Conservation (phyloP, 2,797 vertebrate species). For the Danio albolineatus region DNA sequence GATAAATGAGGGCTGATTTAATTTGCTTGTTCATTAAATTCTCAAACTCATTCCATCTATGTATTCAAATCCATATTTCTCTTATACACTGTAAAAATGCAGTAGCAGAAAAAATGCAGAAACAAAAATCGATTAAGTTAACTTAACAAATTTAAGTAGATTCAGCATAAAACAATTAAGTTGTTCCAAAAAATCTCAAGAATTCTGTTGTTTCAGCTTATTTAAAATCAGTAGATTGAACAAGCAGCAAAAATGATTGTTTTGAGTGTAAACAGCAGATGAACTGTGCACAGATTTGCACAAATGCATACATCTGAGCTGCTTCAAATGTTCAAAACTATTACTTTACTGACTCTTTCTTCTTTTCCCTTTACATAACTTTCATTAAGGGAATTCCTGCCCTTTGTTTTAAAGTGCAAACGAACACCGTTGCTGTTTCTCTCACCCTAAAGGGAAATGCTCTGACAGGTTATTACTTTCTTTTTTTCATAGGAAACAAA, state of each 20-base stretch:
- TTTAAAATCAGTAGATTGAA: too few species aligned
- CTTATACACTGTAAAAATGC: too few species aligned
- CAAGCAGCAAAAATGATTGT: too few species aligned
- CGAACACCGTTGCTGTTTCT: constrained; percentile 10
- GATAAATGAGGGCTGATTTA: background rate
- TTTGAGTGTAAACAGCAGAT: background rate
- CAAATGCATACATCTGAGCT: background rate
- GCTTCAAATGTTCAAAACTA: background rate
- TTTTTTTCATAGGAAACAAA: constrained; percentile 19
- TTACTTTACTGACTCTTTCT: background rate
- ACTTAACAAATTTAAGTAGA: too few species aligned
- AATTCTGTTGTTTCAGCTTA: too few species aligned
- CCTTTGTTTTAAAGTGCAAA: constrained; percentile 25
- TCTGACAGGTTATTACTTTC: constrained; percentile 43
- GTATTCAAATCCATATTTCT: too few species aligned
- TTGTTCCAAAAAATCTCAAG: too few species aligned
- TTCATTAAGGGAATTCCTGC: constrained; percentile 20
- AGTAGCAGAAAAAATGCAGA: too few species aligned
- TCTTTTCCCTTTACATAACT: constrained; percentile 2
- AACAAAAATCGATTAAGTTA: too few species aligned
- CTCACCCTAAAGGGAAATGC: constrained; percentile 9
- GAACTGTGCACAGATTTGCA: background rate
- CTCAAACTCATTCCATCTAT: background rate
- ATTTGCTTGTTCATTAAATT: background rate
- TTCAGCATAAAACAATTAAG: too few species aligned